Evolutionary conservation across 2,113 vertebrate genomes (phyloP), one percentile per base, ranked within the genome.

Genomic region (Cryptotis parvus): DNA sequence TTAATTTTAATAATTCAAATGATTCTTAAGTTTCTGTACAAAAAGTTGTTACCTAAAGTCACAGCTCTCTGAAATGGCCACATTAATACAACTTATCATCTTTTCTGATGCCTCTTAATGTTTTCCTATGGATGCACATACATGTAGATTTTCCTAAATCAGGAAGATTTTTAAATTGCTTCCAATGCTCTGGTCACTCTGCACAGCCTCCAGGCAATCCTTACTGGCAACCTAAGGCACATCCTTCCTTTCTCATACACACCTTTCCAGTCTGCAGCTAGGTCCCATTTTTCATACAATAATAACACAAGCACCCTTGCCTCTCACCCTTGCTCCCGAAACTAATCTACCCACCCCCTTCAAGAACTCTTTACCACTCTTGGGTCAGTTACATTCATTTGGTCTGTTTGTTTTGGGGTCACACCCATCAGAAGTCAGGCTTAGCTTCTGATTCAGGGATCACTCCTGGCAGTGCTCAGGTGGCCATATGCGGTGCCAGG

Each of bases 1-100:
- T 10, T 52, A 14, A 52, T 72, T 84, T 74, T 58, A 8, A 22
- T 73, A 10, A 81, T 77, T 39, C n/a, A 9, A 80, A 43, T 29
- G 75, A 80, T 49, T 83, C 49, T 52, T 45, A 63, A 84, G 58
- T 43, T 83, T 49, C 39, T 68, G 33, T n/a, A 77, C 35, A 78
- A 73, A 82, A 76, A 87, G 39, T 41, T 16, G 10, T 39, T 69
- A 84, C 39, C 39, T 75, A 81, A 65, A 87, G 31, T 43, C 43
- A 69, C 43, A 45, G n/a, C 8, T 4, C 31, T 11, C 35, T 37
- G 41, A 88, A 45, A 37, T 16, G 49, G 76, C 61, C 14, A 20
- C 49, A 20, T 35, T 15, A 18, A 41, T 4, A 3, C 6, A 24
- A 55, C 3, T 16, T 45, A 1, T 11, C 37, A 31, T 18, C 16